Evolutionary conservation across 2,888 invertebrate species (phyloP).

Genomic region (Leptarthrus brevirostris): DNA sequence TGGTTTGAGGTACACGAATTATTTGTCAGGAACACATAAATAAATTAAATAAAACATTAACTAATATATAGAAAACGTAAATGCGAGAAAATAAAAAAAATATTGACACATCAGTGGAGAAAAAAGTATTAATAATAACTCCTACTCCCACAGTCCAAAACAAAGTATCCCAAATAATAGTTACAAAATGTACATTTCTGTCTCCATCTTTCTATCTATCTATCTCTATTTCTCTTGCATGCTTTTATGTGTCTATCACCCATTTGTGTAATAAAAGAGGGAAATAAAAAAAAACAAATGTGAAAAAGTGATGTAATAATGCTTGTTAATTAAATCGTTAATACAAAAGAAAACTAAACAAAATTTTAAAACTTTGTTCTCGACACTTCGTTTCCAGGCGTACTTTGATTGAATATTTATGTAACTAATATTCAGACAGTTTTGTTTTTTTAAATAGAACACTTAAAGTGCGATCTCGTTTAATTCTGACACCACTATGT

Average conservation of each 20-base stretch:
- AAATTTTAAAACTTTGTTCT: no score
- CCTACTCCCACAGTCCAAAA: constrained; percentile 1
- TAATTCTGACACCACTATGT: no score
- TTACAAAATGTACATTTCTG: constrained; percentile 36
- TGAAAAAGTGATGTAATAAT: constrained; percentile 12
- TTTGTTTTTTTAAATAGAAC: no score
- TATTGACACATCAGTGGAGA: constrained; percentile 18
- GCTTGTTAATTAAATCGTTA: constrained; percentile 32
- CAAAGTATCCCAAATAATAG: constrained; percentile 9
- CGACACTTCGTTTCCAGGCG: no score
- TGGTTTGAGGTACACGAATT: no score
- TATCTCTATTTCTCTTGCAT: constrained; percentile 39
- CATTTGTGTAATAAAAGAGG: constrained; percentile 34
- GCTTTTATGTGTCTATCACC: constrained; percentile 40
- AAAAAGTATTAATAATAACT: background rate
- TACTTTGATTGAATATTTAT: no score
- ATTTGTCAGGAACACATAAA: background rate
- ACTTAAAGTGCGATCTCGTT: no score
- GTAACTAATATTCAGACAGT: no score
- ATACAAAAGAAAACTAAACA: constrained; percentile 9
- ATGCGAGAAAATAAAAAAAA: constrained; percentile 8
- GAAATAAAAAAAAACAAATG: constrained; percentile 14
- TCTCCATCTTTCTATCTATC: constrained; percentile 35
- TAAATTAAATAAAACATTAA: background rate
- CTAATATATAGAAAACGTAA: no score